Evolutionary conservation across 2,888 invertebrate genomes (phyloP).

Genomic region (Cryptosula pallasiana): DNA sequence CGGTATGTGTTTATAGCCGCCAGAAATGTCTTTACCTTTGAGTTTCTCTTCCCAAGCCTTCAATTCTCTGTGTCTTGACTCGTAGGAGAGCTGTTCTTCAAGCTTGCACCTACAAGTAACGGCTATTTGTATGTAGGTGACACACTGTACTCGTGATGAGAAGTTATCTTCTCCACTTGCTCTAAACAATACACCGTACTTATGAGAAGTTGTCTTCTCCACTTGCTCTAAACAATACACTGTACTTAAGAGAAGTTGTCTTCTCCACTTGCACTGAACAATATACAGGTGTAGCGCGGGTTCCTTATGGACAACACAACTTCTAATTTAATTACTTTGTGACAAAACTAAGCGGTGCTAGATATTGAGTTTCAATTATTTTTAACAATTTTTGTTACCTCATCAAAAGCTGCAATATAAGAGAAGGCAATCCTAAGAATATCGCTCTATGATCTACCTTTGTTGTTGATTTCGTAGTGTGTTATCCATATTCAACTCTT

Average conservation of each 20-base stretch:
- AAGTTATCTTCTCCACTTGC: too few species aligned
- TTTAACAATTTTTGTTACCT: background rate
- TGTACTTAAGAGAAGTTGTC: background rate
- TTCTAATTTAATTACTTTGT: too few species aligned
- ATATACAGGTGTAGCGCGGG: too few species aligned
- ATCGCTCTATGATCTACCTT: background rate
- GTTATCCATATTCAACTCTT: conserved; percentile 21
- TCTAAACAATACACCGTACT: background rate
- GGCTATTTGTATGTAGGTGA: background rate
- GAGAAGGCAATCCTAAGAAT: too few species aligned
- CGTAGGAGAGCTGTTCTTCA: conserved; percentile 11
- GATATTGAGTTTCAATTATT: too few species aligned
- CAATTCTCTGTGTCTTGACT: conserved; percentile 15
- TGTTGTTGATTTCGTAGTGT: background rate
- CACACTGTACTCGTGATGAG: too few species aligned
- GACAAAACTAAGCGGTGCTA: too few species aligned
- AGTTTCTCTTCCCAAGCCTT: conserved; percentile 20
- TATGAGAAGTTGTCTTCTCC: background rate
- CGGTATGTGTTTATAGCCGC: too few species aligned
- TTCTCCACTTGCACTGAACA: background rate
- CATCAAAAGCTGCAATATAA: too few species aligned
- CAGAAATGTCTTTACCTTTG: conserved; percentile 5
- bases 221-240: background rate
- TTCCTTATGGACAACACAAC: too few species aligned
- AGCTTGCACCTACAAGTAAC: conserved; percentile 2